A percentile compares a stretch with the other conserved stretches of the same genome.
These are phyloP conservation scores for Poliocrania exsul DNA, from an alignment of 2,797 vertebrate genomes.

Conservation along the genomic window DNA sequence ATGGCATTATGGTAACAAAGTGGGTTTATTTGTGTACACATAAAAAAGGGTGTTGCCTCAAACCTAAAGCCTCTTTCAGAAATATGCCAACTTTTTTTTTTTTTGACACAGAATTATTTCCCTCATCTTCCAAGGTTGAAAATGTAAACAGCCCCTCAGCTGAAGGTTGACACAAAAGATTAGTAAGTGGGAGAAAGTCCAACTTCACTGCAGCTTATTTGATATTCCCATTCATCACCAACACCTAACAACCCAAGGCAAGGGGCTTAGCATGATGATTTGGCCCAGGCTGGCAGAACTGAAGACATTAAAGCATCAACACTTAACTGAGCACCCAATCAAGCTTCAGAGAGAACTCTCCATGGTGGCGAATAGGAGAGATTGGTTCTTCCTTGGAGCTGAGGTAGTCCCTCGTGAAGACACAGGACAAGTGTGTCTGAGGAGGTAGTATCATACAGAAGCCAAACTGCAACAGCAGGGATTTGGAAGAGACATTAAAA, in stretches of 20 bases:
- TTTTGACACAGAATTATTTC: neutral
- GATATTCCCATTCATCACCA: neutral
- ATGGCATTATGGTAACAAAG: neutral
- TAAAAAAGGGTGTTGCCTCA: neutral
- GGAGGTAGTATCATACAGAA: neutral
- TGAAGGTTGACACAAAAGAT: neutral
- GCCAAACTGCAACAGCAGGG: neutral
- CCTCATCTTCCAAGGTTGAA: neutral
- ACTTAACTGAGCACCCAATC: neutral
- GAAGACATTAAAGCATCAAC: neutral
- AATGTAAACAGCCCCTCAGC: neutral
- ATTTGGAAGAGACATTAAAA: neutral
- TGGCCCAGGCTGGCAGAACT: neutral
- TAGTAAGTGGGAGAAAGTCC: neutral
- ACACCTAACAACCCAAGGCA: neutral
- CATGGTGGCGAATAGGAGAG: neutral
- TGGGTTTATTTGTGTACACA: neutral
- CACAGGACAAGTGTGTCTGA: fast-evolving
- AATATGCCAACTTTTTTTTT: neutral
- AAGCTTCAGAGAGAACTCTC: neutral
- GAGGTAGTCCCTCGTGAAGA: neutral
- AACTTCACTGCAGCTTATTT: neutral
- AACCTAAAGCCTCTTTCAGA: neutral
- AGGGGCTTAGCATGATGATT: neutral
- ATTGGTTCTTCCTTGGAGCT: neutral